Evolutionary conservation across 2,888 invertebrate species (phyloP).

Genomic region (Drosophila nr. perissopoda): DNA sequence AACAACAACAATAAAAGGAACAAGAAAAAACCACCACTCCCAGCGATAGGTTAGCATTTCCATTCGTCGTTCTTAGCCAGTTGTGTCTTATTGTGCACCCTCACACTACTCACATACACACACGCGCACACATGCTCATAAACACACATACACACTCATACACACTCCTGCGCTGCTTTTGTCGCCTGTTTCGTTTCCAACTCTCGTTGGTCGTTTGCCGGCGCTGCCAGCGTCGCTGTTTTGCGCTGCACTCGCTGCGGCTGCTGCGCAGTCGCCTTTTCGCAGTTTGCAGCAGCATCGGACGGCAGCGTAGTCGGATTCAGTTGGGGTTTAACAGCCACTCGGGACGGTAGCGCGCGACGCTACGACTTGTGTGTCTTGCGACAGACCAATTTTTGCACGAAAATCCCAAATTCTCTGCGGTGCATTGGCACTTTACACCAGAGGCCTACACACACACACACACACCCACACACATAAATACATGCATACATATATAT

Average conservation of each 20-base stretch:
- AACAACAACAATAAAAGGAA: neutral
- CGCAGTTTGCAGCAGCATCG: constrained; percentile 67
- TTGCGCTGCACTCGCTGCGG: constrained; percentile 32
- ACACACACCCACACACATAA: constrained; percentile 14
- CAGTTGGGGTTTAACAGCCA: constrained; percentile 86
- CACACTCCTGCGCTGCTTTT: constrained; percentile 16
- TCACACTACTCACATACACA: constrained; percentile 9
- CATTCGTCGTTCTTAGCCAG: constrained; percentile 50
- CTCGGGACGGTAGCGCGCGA: constrained; percentile 85
- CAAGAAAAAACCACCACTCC: constrained; percentile 65
- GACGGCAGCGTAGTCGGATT: constrained; percentile 83
- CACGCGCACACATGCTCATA: neutral
- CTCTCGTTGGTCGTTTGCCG: constrained; percentile 72
- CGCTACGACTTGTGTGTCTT: constrained; percentile 75
- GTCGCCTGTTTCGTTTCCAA: constrained; percentile 72
- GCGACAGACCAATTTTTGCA: constrained; percentile 76
- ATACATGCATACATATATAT: constrained; percentile 1
- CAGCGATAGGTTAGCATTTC: constrained; percentile 76
- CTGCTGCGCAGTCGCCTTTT: constrained; percentile 64
- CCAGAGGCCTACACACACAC: constrained; percentile 15
- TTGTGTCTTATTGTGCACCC: constrained; percentile 47
- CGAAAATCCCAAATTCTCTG: constrained; percentile 83
- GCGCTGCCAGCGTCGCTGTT: constrained; percentile 39
- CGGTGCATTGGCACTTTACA: constrained; percentile 75
- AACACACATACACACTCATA: neutral